These are phyloP conservation scores for Cephus pygmeus DNA, from an alignment of 2,888 invertebrate species.

Conservation along the genomic window DNA sequence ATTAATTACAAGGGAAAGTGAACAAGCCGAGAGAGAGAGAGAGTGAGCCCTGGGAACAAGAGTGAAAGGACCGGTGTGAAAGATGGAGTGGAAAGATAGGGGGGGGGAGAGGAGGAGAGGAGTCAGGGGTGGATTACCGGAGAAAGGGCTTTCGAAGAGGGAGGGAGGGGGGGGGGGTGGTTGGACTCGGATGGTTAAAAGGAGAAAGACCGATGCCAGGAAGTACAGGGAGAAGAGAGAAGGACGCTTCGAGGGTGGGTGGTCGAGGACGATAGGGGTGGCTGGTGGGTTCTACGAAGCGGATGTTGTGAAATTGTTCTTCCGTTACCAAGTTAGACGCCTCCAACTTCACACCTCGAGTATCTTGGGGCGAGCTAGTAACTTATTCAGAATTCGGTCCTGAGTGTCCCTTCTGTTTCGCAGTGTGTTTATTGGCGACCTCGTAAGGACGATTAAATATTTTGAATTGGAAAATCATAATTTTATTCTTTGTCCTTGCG, in stretches of 20 bases:
- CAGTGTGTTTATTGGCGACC: slow-evolving; percentile 14
- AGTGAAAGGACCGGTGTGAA: slow-evolving; percentile 9
- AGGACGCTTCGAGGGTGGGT: slow-evolving; percentile 3
- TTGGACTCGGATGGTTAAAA: slow-evolving; percentile 8
- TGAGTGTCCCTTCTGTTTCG: slow-evolving; percentile 54
- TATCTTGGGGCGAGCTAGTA: slow-evolving; percentile 52
- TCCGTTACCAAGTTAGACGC: slow-evolving; percentile 54
- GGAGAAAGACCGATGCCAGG: slow-evolving; percentile 21
- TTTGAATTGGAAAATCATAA: not conserved
- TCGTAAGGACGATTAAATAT: too few species aligned
- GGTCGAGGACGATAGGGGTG: slow-evolving; percentile 35
- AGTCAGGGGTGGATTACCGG: not conserved
- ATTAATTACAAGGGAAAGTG: slow-evolving; percentile 49
- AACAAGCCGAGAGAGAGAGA: slow-evolving; percentile 33
- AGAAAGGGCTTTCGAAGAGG: not conserved
- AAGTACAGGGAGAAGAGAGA: slow-evolving; percentile 3
- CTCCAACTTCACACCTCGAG: slow-evolving; percentile 58
- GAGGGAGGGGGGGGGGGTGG: not conserved
- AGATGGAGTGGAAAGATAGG: slow-evolving; percentile 25
- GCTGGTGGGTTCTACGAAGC: slow-evolving; percentile 37
- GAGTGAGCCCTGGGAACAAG: slow-evolving; percentile 21
- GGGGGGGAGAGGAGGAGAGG: slow-evolving; percentile 11
- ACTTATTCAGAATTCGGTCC: slow-evolving; percentile 56
- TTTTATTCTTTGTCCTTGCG: not conserved
- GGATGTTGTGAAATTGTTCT: slow-evolving; percentile 59